A percentile compares a stretch with the other conserved stretches of the same genome.
These are phyloP conservation scores for Coenobita brevimanus DNA, from an alignment of 1,140 invertebrate genomes.

Conservation along the genomic window DNA sequence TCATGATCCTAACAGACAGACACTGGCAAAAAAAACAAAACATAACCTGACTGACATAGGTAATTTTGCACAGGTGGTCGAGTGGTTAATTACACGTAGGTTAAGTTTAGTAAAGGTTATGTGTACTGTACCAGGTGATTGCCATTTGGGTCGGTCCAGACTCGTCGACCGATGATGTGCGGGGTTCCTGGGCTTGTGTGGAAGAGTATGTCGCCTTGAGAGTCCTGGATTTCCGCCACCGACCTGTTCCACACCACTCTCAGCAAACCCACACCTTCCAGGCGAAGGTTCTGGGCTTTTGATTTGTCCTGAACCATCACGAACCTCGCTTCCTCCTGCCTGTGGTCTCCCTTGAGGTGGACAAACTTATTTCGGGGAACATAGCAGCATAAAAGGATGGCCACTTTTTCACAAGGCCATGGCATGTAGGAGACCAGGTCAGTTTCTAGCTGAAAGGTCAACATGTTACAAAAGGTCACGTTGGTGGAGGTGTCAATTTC, in stretches of 20 bases:
- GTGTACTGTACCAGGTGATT: too few species aligned
- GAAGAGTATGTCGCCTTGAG: neutral
- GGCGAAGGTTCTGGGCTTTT: neutral
- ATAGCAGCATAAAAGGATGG: neutral
- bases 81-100: too few species aligned
- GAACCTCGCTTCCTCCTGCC: neutral
- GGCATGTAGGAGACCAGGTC: neutral
- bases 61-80: too few species aligned
- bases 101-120: too few species aligned
- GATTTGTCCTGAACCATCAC: neutral
- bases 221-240: neutral
- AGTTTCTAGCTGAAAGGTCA: too few species aligned
- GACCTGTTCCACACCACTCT: neutral
- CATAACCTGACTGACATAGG: too few species aligned
- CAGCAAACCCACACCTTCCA: neutral
- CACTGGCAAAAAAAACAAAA: too few species aligned
- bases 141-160: neutral
- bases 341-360: neutral
- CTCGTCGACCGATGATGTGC: slow-evolving; percentile 9
- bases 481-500: too few species aligned
- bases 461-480: too few species aligned
- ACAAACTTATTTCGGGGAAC: neutral
- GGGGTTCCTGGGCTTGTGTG: neutral
- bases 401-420: neutral
- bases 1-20: too few species aligned